phyloP scores from a whole-genome alignment of 2,113 vertebrate genomes.

The Antidorcas marsupialis region DNA sequence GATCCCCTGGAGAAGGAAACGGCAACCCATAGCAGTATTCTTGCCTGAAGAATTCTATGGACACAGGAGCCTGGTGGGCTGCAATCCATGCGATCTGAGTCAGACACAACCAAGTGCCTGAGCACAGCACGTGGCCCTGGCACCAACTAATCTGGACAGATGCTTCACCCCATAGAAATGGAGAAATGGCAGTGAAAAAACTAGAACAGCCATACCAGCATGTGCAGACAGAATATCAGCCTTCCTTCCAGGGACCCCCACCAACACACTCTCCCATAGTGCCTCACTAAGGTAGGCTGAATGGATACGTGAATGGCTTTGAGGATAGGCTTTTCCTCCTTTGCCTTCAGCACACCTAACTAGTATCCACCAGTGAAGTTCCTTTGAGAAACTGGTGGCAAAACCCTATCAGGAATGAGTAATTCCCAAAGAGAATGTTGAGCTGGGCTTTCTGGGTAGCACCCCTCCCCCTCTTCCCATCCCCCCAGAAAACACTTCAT shows the following conservation, averaged over 20 bases:
- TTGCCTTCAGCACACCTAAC: background rate
- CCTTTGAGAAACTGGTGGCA: background rate
- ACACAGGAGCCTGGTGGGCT: background rate
- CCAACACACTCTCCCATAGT: background rate
- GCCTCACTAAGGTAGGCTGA: background rate
- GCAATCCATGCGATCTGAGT: background rate
- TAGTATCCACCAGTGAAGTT: background rate
- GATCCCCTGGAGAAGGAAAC: background rate
- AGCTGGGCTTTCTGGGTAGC: background rate
- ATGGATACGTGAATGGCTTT: background rate
- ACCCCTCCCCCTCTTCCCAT: background rate
- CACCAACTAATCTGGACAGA: background rate
- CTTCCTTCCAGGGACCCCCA: background rate
- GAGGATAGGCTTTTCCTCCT: background rate
- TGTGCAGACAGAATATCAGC: background rate
- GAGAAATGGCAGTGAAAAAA: background rate
- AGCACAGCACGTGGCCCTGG: background rate
- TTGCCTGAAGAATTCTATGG: background rate
- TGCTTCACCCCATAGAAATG: background rate
- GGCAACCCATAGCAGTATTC: background rate
- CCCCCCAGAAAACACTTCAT: constrained; percentile 40
- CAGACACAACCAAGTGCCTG: rapidly evolving
- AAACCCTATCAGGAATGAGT: background rate
- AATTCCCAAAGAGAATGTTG: background rate
- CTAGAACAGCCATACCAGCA: background rate